Evolutionary conservation across 1,140 invertebrate genomes (phyloP).

Genomic region (Chironomus striatipennis): DNA sequence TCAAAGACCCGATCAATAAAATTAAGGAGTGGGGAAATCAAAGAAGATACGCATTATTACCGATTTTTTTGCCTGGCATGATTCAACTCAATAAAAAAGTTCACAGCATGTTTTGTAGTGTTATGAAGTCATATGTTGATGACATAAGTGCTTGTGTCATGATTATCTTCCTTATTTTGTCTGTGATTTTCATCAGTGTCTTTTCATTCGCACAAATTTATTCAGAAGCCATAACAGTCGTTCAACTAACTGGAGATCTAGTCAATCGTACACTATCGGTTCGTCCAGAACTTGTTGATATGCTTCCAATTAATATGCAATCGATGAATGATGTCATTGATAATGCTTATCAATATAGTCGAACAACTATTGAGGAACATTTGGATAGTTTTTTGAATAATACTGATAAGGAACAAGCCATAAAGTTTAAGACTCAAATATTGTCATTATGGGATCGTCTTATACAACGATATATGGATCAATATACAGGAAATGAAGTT

Average conservation of each 20-base stretch:
- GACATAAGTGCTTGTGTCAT: constrained; percentile 51
- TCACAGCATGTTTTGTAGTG: constrained; percentile 41
- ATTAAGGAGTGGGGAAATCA: constrained; percentile 40
- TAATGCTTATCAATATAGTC: constrained; percentile 84
- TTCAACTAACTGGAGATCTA: constrained; percentile 79
- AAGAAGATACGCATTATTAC: constrained; percentile 46
- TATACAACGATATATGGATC: constrained; percentile 84
- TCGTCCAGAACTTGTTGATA: constrained; percentile 72
- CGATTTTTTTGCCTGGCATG: constrained; percentile 52
- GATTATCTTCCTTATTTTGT: constrained; percentile 54
- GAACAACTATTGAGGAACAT: constrained; percentile 38
- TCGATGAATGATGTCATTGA: constrained; percentile 75
- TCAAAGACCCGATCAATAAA: background rate
- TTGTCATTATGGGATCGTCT: constrained; percentile 87
- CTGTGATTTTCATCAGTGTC: constrained; percentile 43
- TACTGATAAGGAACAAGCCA: constrained; percentile 70
- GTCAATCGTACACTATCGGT: constrained; percentile 83
- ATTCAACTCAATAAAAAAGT: constrained; percentile 44
- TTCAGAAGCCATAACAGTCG: constrained; percentile 86
- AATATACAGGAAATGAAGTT: constrained; percentile 43
- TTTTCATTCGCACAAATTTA: constrained; percentile 65
- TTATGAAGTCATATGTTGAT: constrained; percentile 48
- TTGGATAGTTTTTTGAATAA: constrained; percentile 61
- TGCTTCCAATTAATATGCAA: constrained; percentile 66
- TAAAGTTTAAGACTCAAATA: constrained; percentile 81